phyloP scores from a whole-genome alignment of 1,140 invertebrate species.

The Zaprionus nigranus region DNA sequence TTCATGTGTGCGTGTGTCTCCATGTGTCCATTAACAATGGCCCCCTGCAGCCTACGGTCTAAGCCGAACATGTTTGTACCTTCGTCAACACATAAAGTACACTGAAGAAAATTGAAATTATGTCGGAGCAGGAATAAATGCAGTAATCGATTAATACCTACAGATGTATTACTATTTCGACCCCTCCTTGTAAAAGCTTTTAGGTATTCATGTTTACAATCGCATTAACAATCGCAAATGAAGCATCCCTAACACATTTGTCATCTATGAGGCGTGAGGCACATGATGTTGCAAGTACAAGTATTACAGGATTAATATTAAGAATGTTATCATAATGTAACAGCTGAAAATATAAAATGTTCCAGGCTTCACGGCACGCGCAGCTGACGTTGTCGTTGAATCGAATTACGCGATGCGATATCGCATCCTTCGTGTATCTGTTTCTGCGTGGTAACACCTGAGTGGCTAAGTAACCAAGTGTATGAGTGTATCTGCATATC shows the following conservation, averaged over 20 bases:
- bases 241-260: too few species aligned
- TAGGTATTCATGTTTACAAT: too few species aligned
- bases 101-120: background rate
- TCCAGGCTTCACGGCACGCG: conserved; percentile 22
- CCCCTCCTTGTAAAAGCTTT: too few species aligned
- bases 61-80: background rate
- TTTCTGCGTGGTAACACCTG: conserved; percentile 4
- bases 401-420: conserved; percentile 29
- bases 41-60: background rate
- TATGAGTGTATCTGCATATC: conserved; percentile 15
- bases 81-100: background rate
- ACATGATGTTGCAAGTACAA: background rate
- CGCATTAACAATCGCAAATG: too few species aligned
- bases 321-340: conserved; percentile 40
- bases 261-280: background rate
- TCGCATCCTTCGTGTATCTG: conserved; percentile 8
- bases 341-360: conserved; percentile 10
- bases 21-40: conserved; percentile 14
- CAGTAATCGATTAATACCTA: background rate
- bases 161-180: background rate
- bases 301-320: background rate
- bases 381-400: conserved; percentile 16
- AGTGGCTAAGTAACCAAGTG: background rate
- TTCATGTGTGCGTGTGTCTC: background rate
- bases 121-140: background rate